A percentile compares a stretch with the other conserved stretches of the same genome.
phyloP scores from a whole-genome alignment of 2,888 invertebrate species.

The Metopia argyrocephala region DNA sequence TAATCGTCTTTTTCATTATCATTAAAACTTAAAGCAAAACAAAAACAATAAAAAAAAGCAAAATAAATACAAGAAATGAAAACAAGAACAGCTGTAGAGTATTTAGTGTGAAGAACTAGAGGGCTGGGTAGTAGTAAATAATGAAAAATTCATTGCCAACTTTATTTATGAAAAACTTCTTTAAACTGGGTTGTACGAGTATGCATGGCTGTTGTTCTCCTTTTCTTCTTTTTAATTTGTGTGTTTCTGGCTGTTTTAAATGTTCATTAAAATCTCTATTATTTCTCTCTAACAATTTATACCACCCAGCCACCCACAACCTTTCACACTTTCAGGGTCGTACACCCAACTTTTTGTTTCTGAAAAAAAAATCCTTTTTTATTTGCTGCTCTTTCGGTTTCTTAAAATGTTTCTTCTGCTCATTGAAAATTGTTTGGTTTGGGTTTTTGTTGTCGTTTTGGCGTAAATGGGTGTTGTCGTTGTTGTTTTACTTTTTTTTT shows the following conservation, averaged over 20 bases:
- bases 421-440: background rate
- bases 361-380: background rate
- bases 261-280: slow-evolving; percentile 55
- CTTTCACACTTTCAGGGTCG: background rate
- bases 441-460: slow-evolving; percentile 1
- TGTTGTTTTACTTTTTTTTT: slow-evolving; percentile 31
- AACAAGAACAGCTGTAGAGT: slow-evolving; percentile 31
- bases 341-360: background rate
- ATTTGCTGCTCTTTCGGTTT: background rate
- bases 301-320: background rate
- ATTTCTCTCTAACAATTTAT: slow-evolving; percentile 17
- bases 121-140: slow-evolving; percentile 8
- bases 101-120: slow-evolving; percentile 46
- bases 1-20: slow-evolving; percentile 27
- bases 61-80: no score
- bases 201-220: background rate
- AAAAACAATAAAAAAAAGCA: no score
- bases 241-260: slow-evolving; percentile 11
- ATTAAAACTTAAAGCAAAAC: slow-evolving; percentile 24
- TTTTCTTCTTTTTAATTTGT: background rate
- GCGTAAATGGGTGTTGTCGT: slow-evolving; percentile 32
- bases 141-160: slow-evolving; percentile 57
- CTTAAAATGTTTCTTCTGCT: background rate
- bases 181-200: slow-evolving; percentile 47
- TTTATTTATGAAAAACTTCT: slow-evolving; percentile 42